phyloP scores from a whole-genome alignment of 2,888 invertebrate genomes.

The Leucophora obtusa region DNA sequence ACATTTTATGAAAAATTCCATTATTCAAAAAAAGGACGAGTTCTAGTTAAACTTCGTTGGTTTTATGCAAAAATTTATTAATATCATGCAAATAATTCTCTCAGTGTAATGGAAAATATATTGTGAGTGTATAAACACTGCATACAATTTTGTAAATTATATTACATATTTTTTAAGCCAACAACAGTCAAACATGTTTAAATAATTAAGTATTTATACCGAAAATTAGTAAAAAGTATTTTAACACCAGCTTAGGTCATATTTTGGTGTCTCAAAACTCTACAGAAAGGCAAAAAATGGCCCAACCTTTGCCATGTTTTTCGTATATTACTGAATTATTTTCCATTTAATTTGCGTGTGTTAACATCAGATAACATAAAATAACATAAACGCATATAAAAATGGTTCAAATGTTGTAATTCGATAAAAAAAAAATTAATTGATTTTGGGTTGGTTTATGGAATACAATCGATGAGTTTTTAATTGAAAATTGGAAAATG shows the following conservation, averaged over 20 bases:
- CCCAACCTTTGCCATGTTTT: slow-evolving; percentile 40
- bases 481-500: too few species aligned
- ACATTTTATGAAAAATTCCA: too few species aligned
- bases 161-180: slow-evolving; percentile 2
- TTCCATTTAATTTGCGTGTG: slow-evolving; percentile 32
- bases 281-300: slow-evolving; percentile 13
- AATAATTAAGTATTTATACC: slow-evolving; percentile 37
- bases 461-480: too few species aligned
- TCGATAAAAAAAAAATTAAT: too few species aligned
- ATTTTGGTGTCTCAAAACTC: background rate
- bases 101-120: too few species aligned
- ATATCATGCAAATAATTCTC: too few species aligned
- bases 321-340: background rate
- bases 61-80: too few species aligned
- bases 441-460: too few species aligned
- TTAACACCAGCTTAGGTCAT: background rate
- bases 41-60: too few species aligned
- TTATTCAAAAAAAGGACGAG: too few species aligned
- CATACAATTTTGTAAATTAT: slow-evolving; percentile 20
- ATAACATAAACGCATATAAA: slow-evolving; percentile 23
- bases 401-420: too few species aligned
- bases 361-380: slow-evolving; percentile 29
- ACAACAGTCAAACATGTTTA: slow-evolving; percentile 32
- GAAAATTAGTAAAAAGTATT: slow-evolving; percentile 23
- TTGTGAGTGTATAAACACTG: slow-evolving; percentile 30